phyloP scores from a whole-genome alignment of 2,797 vertebrate species.

The Sebastes glaucus region DNA sequence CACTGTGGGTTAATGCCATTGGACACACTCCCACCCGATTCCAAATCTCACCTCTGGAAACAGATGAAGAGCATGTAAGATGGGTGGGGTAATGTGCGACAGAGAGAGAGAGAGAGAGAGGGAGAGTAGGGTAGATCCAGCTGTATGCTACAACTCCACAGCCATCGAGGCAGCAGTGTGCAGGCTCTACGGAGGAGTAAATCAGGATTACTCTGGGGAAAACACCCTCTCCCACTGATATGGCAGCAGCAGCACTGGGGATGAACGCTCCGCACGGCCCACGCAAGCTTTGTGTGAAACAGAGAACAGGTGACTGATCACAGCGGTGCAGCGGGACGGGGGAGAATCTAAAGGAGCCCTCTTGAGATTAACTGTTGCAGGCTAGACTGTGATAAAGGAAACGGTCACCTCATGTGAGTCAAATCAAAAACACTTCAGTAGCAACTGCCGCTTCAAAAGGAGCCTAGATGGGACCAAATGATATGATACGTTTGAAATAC shows the following conservation, averaged over 20 bases:
- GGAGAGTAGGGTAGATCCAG: conserved; percentile 42
- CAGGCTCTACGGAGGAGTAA: conserved; percentile 64
- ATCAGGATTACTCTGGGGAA: conserved; percentile 74
- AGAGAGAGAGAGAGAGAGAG: conserved; percentile 26
- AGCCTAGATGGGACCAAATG: conserved; percentile 8
- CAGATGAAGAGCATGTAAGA: conserved; percentile 65
- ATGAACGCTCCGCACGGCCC: conserved; percentile 52
- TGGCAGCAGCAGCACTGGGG: conserved; percentile 26
- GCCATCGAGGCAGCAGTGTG: conserved; percentile 39
- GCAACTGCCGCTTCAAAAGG: conserved; percentile 16
- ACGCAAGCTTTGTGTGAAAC: conserved; percentile 59
- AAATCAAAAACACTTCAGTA: conserved; percentile 33
- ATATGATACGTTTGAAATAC: conserved; percentile 19
- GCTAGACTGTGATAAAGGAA: conserved; percentile 36
- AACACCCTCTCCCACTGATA: conserved; percentile 63
- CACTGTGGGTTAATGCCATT: conserved; percentile 82
- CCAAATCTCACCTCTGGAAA: conserved; percentile 75
- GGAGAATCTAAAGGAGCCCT: conserved; percentile 35
- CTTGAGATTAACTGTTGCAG: conserved; percentile 46
- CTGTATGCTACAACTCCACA: conserved; percentile 42
- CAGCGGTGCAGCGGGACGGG: conserved; percentile 18
- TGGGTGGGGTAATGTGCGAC: conserved; percentile 65
- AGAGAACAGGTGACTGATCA: conserved; percentile 70
- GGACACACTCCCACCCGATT: conserved; percentile 79
- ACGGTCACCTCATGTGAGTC: conserved; percentile 38